These are phyloP conservation scores for Apogon hyalosoma DNA, from an alignment of 2,797 vertebrate species.

Conservation along the genomic window DNA sequence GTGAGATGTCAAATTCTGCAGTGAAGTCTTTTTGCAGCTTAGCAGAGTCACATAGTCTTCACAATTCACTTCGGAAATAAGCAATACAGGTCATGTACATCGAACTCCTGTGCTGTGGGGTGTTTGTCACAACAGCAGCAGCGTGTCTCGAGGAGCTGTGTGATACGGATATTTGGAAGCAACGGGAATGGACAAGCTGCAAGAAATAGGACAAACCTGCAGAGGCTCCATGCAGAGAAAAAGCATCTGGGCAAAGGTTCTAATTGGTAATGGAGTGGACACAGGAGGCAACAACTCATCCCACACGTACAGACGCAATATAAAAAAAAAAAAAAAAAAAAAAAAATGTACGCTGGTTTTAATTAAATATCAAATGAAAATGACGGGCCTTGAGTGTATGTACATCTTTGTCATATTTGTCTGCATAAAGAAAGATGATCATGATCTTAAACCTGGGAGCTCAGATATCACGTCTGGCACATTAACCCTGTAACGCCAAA, in stretches of 20 bases:
- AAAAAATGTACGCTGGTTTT: too few relatives aligned
- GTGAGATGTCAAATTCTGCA: neutral
- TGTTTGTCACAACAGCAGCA: constrained; percentile 29
- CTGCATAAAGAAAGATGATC: too few relatives aligned
- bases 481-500: too few relatives aligned
- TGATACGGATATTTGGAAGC: constrained; percentile 17
- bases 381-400: too few relatives aligned
- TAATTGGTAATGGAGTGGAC: constrained; percentile 4
- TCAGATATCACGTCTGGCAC: too few relatives aligned
- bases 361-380: too few relatives aligned
- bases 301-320: neutral
- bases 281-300: constrained; percentile 1
- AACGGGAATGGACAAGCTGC: constrained; percentile 22
- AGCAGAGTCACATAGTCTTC: neutral
- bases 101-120: neutral
- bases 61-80: too few relatives aligned
- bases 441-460: too few relatives aligned
- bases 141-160: neutral
- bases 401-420: too few relatives aligned
- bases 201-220: constrained; percentile 50
- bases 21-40: neutral
- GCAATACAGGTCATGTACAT: neutral
- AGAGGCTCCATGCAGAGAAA: constrained; percentile 9
- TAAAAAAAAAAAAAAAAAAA: too few relatives aligned
- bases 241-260: constrained; percentile 10